Evolutionary conservation across 2,888 invertebrate genomes (phyloP).

Genomic region (Girardia tigrina): DNA sequence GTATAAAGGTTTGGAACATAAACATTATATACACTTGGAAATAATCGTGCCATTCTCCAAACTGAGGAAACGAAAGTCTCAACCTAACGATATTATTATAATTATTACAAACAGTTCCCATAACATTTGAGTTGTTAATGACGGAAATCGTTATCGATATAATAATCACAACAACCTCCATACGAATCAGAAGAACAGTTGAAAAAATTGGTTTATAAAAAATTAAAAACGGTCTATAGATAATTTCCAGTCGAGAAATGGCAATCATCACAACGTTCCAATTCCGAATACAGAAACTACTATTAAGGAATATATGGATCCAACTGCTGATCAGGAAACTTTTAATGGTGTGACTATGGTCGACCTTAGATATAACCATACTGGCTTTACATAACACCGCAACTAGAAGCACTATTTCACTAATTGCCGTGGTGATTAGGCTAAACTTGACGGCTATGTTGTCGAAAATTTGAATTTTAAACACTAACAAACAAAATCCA

Average conservation of each 20-base stretch:
- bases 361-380: background rate
- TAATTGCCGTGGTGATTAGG: background rate
- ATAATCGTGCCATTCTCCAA: background rate
- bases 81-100: background rate
- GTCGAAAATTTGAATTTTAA: slow-evolving; percentile 2
- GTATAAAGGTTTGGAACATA: slow-evolving; percentile 1
- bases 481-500: background rate
- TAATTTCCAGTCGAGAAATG: slow-evolving; percentile 10
- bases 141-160: background rate
- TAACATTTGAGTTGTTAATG: background rate
- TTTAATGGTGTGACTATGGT: background rate
- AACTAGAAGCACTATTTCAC: background rate
- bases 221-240: slow-evolving; percentile 15
- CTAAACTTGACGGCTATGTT: background rate
- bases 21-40: background rate
- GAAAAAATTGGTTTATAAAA: background rate
- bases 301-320: slow-evolving; percentile 19
- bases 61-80: background rate
- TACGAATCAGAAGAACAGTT: background rate
- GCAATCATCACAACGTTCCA: background rate
- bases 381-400: background rate
- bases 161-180: background rate
- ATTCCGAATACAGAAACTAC: background rate
- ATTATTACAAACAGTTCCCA: background rate
- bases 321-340: slow-evolving; percentile 2